Percentiles rank a stretch among this genome's conserved stretches.
Conservation (phyloP, 2,888 invertebrate genomes). For the Caenorhabditis sp. region DNA sequence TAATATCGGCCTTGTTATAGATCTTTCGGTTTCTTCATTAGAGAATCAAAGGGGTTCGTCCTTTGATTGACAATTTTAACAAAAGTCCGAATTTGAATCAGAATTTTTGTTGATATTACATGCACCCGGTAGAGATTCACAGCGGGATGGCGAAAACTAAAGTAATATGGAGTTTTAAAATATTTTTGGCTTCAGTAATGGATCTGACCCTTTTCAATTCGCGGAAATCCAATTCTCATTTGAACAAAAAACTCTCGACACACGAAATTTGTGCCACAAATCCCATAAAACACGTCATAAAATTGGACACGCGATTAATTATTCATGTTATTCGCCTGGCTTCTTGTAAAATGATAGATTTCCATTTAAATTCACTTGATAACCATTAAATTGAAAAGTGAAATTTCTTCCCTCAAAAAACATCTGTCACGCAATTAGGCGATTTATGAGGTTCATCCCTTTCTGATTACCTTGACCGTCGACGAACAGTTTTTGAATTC, state of each 20-base stretch:
- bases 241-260: neutral
- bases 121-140: too few relatives aligned
- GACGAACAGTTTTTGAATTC: conserved; percentile 37
- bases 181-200: too few relatives aligned
- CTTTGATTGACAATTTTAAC: too few relatives aligned
- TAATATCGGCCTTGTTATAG: too few relatives aligned
- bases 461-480: conserved; percentile 43
- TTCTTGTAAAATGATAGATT: neutral
- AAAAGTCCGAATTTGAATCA: too few relatives aligned
- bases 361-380: neutral
- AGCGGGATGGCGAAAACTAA: too few relatives aligned
- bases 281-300: conserved; percentile 4
- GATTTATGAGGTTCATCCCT: conserved; percentile 1
- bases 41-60: too few relatives aligned
- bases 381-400: conserved; percentile 1
- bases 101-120: too few relatives aligned
- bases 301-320: neutral
- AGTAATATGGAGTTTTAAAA: too few relatives aligned
- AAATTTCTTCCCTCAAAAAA: neutral
- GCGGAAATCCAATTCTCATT: too few relatives aligned
- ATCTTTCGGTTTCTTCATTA: too few relatives aligned
- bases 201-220: too few relatives aligned
- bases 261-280: neutral
- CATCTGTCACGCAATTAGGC: neutral
- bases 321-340: neutral